A percentile compares a stretch with the other conserved stretches of the same genome.
phyloP scores from a whole-genome alignment of 53 echinoderm and acorn worm species.

The Actinopyga echinites region DNA sequence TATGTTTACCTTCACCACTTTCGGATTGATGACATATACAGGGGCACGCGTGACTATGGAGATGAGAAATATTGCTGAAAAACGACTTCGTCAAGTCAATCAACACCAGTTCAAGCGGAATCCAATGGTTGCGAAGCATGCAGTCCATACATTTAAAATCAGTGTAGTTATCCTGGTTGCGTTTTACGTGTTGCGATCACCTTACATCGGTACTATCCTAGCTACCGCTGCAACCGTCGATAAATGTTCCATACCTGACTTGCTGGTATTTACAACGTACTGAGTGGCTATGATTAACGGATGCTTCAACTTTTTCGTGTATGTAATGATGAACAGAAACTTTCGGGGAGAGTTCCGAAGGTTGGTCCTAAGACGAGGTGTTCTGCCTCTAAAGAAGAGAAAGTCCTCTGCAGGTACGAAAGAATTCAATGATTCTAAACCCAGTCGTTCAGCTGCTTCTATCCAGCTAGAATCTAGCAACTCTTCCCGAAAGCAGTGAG shows the following conservation, averaged over 20 bases:
- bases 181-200: constrained; percentile 28
- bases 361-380: constrained; percentile 2
- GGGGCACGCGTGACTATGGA: neutral
- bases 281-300: constrained; percentile 24
- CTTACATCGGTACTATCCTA: neutral
- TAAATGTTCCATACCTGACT: constrained; percentile 12
- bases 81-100: neutral
- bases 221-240: neutral
- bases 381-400: neutral
- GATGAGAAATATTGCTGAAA: constrained; percentile 25
- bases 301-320: constrained; percentile 40
- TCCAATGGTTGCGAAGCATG: no score
- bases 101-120: no score
- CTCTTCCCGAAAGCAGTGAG: neutral
- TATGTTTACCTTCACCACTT: constrained; percentile 1
- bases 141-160: neutral
- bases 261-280: constrained; percentile 8
- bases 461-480: neutral
- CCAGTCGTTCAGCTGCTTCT: neutral
- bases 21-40: constrained; percentile 25
- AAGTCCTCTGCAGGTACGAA: neutral
- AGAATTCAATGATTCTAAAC: neutral
- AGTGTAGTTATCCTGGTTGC: constrained; percentile 29
- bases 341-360: constrained; percentile 32
- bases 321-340: constrained; percentile 42